Conservation (phyloP, 2,888 invertebrate genomes). For the Epistrophe eligans region DNA sequence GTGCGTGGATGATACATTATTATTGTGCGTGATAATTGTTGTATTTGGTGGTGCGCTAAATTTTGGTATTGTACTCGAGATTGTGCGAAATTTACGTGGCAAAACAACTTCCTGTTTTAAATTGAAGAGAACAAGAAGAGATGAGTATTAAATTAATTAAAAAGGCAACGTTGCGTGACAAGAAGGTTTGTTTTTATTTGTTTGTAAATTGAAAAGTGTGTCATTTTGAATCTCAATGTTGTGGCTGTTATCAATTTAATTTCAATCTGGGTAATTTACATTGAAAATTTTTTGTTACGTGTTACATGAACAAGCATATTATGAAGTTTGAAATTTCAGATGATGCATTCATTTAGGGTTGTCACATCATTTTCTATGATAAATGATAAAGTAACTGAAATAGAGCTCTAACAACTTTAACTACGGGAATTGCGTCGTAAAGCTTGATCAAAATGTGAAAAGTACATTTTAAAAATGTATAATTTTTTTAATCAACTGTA, state of each 20-base stretch:
- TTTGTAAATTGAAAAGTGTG: constrained; percentile 50
- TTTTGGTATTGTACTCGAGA: constrained; percentile 85
- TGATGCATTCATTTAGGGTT: constrained; percentile 14
- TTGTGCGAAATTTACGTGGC: constrained; percentile 92
- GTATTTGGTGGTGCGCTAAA: constrained; percentile 81
- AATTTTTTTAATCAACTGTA: not conserved
- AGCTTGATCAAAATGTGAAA: not conserved
- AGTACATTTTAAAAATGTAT: not conserved
- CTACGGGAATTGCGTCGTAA: not conserved
- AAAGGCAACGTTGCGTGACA: constrained; percentile 59
- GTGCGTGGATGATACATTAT: constrained; percentile 61
- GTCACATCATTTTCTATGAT: not conserved
- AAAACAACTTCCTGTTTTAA: constrained; percentile 89
- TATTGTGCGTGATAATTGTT: constrained; percentile 81
- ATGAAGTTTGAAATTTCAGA: constrained; percentile 1
- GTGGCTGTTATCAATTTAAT: constrained; percentile 18
- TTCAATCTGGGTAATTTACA: constrained; percentile 34
- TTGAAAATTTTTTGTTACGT: constrained; percentile 17
- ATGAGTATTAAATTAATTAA: constrained; percentile 51
- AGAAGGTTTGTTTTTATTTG: constrained; percentile 7
- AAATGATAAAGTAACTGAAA: no score
- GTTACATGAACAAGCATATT: constrained; percentile 40
- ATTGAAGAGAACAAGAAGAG: not conserved
- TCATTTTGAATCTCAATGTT: constrained; percentile 29
- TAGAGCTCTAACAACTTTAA: no score